Evolutionary conservation across 2,797 vertebrate species (phyloP), one percentile per base, ranked within the genome.

Genomic region (Pelobates cultripes): DNA sequence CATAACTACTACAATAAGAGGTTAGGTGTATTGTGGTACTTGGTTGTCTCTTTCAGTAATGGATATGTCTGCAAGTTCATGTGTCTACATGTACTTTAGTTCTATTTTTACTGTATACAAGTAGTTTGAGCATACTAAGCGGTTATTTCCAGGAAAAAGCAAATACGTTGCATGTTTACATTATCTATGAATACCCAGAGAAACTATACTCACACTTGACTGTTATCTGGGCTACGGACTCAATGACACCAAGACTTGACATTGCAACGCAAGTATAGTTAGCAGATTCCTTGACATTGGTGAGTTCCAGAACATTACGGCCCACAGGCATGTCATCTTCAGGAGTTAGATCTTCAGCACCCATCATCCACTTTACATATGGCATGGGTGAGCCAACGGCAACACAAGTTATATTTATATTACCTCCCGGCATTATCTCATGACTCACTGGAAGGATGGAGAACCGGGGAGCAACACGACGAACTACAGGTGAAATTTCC

Each of bases 261-360:
- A 99, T 99, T 91, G 98, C 98, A 89, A 99, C 97, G 0, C 98
- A 99, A 1, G 98, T 99, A 91, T 99, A 99, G 94, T 99, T 99
- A 91, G 97, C 98, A 0, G 98, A 99, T 88, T 99, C 98, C 73
- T 96, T 97, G 83, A 99, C 95, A 0, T 96, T 95, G 4, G 95
- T 98, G 90, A 99, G 95, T 84, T 98, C 98, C 67, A 99, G 94
- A 79, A 99, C 98, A 0, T 99, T 99, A 69, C 98, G 95, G 72
- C 98, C 98, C 86, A 99, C 98, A 0, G 98, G 98, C 97, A 99
- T 99, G 92, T 98, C 98, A n/a, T 99, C 98, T 86, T 99, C 98
- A 0, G 97, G 97, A 0, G 98, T 99, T 89, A 99, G 91, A 88
- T 99, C 98, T 90, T 99, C 98, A 0, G 96, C 92, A 85, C 98